Percentiles rank a stretch among this genome's conserved stretches.
phyloP scores from a whole-genome alignment of 2,113 vertebrate species.

The Salvelinus fontinalis region DNA sequence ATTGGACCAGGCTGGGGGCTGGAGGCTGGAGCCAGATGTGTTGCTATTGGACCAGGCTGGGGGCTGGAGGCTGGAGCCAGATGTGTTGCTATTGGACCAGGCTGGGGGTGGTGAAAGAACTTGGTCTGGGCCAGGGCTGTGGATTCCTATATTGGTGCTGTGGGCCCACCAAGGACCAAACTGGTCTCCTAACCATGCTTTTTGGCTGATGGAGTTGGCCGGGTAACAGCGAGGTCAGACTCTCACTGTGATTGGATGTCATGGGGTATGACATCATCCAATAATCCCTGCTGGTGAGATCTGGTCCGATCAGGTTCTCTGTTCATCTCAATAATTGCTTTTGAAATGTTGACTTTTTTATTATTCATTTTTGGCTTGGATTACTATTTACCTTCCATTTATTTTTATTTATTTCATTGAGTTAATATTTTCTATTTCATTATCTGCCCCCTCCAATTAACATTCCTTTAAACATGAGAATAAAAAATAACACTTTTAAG shows the following conservation, averaged over 20 bases:
- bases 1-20: no score
- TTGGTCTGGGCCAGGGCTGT: slow-evolving; percentile 4
- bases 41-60: no score
- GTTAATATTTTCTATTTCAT: slow-evolving; percentile 19
- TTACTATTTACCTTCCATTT: slow-evolving; percentile 35
- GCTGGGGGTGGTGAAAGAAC: slow-evolving; percentile 11
- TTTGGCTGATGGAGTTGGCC: slow-evolving; percentile 28
- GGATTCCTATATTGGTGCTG: slow-evolving; percentile 36
- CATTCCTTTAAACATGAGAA: no score
- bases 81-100: no score
- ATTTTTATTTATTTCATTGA: background rate
- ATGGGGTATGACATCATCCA: slow-evolving; percentile 34
- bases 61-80: no score
- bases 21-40: background rate
- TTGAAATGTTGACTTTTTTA: slow-evolving; percentile 46
- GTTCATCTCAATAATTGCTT: slow-evolving; percentile 41
- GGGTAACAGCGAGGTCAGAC: slow-evolving; percentile 32
- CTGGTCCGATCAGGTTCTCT: slow-evolving; percentile 50
- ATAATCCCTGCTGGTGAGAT: slow-evolving; percentile 24
- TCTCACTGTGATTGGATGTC: slow-evolving; percentile 46
- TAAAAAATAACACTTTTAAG: no score
- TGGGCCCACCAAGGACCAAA: slow-evolving; percentile 37
- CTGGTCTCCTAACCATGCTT: slow-evolving; percentile 35
- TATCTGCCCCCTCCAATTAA: no score
- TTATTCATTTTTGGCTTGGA: slow-evolving; percentile 40